These are phyloP conservation scores for Zelostemma sp. DNA, from an alignment of 1,140 invertebrate genomes.

Conservation along the genomic window DNA sequence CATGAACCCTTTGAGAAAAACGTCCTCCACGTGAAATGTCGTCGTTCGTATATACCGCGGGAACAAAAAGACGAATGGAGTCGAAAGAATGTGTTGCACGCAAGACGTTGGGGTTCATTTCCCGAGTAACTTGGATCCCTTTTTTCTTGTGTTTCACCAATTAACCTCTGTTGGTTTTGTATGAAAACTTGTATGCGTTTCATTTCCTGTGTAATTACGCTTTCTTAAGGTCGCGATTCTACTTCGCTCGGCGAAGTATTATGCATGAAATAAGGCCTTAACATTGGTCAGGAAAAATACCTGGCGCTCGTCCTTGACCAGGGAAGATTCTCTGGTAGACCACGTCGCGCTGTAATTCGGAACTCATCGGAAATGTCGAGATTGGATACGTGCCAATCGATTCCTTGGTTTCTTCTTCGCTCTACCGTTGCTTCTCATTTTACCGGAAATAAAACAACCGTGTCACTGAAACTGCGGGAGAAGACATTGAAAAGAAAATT, in stretches of 20 bases:
- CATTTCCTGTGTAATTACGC: too few species aligned
- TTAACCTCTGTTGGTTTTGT: too few species aligned
- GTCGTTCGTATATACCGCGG: too few species aligned
- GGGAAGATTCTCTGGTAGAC: constrained; percentile 7
- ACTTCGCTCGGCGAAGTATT: too few species aligned
- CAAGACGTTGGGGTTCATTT: too few species aligned
- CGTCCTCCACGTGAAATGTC: neutral
- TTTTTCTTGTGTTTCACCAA: too few species aligned
- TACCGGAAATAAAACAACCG: constrained; percentile 25
- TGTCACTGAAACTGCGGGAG: constrained; percentile 9
- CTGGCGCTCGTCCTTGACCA: constrained; percentile 14
- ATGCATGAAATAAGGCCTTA: too few species aligned
- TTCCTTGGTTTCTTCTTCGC: constrained; percentile 10
- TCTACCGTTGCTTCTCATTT: constrained; percentile 15
- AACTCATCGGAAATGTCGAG: constrained; percentile 26
- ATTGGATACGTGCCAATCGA: constrained; percentile 33
- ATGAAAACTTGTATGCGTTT: too few species aligned
- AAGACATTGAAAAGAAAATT: constrained; percentile 10
- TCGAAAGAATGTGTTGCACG: too few species aligned
- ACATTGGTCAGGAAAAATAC: neutral
- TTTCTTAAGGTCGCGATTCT: too few species aligned
- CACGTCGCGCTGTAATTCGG: constrained; percentile 14
- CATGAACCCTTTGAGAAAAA: neutral
- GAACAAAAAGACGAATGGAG: too few species aligned
- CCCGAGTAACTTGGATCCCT: too few species aligned